Base-by-base conservation (phyloP, 2,113 vertebrate species). In the Pterocles orientalis region DNA sequence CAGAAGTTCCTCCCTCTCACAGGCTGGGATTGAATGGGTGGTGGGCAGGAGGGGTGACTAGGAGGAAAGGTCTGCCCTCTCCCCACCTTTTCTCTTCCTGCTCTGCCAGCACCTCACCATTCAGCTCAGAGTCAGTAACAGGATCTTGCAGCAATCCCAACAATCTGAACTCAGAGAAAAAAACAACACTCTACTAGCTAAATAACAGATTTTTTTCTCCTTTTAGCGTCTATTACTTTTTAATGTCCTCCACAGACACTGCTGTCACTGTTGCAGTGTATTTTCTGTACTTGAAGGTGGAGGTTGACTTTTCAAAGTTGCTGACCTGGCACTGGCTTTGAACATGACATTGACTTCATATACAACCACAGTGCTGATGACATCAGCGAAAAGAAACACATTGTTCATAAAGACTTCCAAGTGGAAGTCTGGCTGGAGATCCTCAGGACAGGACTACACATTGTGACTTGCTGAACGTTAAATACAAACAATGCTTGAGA, bases 301-400 rank as follows among this genome's bases (percentile, higher is more conserved):
- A 87, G 8, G 43, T 21, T 61, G 81, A 53, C 34, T 65, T 90
- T 50, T 57, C 58, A 73, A 62, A 60, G 41, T 29, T 82, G 36
- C 14, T 92, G 48, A 62, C 34, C 51, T 79, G 60, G 60, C 77
- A 68, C 33, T 58, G 31, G 9, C 29, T 39, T 84, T 82, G 54
- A 81, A 86, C 43, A 65, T 45, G 61, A 81, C 77, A 84, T 18
- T 86, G 79, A 64, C 43, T 75, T 87, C 48, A 82, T 54, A 60
- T 21, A 78, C 19, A 82, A 58, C 21, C 31, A 77, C 88, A 89
- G 84, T 9, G 39, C 28, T 64, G 61, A 75, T 51, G 60, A 84
- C 28, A n/a, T 54, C 34, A 86, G 43, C 4, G 8, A 69, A 91
- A 94, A 75, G 21, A 80, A 91, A 82, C n/a, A 85, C 14, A 66